A percentile compares a stretch with the other conserved stretches of the same genome.
Evolutionary conservation across 2,888 invertebrate genomes (phyloP).

Genomic region (Selenia dentaria): DNA sequence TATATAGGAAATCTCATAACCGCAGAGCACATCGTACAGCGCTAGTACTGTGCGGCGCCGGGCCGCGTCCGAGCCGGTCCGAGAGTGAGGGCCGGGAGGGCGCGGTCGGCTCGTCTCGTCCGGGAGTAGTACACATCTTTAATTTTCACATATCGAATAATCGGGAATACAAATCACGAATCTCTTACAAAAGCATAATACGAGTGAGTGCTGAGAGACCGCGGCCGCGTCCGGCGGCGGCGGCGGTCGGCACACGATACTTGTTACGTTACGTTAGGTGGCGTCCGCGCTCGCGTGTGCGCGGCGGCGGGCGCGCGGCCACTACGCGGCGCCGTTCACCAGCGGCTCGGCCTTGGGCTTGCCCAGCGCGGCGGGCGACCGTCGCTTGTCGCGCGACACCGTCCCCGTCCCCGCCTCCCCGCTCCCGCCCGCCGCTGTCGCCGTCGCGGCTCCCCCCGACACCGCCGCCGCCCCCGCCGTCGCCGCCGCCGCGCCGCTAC

Average conservation of each 20-base stretch:
- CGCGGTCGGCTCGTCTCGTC: constrained; percentile 54
- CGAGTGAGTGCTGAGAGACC: constrained; percentile 56
- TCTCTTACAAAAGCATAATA: constrained; percentile 83
- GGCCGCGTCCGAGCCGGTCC: constrained; percentile 65
- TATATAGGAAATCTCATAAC: constrained; percentile 76
- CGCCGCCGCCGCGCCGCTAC: constrained; percentile 19
- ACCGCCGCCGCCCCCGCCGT: constrained; percentile 24
- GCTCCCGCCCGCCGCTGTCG: constrained; percentile 44
- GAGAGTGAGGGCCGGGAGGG: constrained; percentile 62
- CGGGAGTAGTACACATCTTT: constrained; percentile 76
- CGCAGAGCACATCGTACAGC: constrained; percentile 63
- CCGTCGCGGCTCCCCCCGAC: constrained; percentile 30
- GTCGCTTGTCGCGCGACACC: constrained; percentile 48
- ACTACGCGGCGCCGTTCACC: constrained; percentile 87
- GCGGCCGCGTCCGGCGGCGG: constrained; percentile 25
- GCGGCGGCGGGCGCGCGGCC: constrained; percentile 22
- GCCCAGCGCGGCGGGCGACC: constrained; percentile 60
- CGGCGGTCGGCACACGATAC: constrained; percentile 27
- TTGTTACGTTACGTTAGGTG: constrained; percentile 48
- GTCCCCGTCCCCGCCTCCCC: constrained; percentile 43
- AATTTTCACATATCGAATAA: constrained; percentile 78
- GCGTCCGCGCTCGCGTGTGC: constrained; percentile 17
- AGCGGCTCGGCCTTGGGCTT: constrained; percentile 86
- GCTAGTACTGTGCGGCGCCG: constrained; percentile 61
- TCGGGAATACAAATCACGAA: constrained; percentile 83